These are phyloP conservation scores for Acrossocheilus fasciatus DNA, from an alignment of 2,797 vertebrate species.

Conservation along the genomic window DNA sequence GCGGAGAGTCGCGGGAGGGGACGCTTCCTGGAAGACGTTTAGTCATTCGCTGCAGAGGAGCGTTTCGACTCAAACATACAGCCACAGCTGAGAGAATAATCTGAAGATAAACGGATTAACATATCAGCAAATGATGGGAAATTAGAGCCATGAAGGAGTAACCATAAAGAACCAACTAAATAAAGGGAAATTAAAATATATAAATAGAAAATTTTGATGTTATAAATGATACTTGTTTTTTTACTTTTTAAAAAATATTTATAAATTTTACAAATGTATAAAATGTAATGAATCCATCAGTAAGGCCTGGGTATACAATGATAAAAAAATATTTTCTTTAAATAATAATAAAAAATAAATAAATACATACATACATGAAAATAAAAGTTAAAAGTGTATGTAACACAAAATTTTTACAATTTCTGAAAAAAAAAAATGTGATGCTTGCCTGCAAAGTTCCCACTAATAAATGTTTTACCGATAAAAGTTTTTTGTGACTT, in stretches of 20 bases:
- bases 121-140: neutral
- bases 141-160: neutral
- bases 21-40: conserved; percentile 50
- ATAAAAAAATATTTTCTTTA: too few relatives aligned
- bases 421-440: too few relatives aligned
- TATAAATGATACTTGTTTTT: neutral
- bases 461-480: neutral
- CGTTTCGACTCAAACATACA: neutral
- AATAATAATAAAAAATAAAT: neutral
- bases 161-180: neutral
- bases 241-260: too few relatives aligned
- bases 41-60: conserved; percentile 15
- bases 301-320: too few relatives aligned
- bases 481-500: neutral
- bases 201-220: neutral
- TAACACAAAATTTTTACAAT: too few relatives aligned
- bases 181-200: neutral
- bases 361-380: neutral
- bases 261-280: neutral
- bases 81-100: neutral
- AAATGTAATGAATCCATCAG: neutral
- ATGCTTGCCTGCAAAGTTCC: neutral
- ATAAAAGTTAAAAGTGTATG: neutral
- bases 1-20: conserved; percentile 34
- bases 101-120: neutral